phyloP scores from a whole-genome alignment of 2,113 vertebrate species.

The Hiodon alosoides region DNA sequence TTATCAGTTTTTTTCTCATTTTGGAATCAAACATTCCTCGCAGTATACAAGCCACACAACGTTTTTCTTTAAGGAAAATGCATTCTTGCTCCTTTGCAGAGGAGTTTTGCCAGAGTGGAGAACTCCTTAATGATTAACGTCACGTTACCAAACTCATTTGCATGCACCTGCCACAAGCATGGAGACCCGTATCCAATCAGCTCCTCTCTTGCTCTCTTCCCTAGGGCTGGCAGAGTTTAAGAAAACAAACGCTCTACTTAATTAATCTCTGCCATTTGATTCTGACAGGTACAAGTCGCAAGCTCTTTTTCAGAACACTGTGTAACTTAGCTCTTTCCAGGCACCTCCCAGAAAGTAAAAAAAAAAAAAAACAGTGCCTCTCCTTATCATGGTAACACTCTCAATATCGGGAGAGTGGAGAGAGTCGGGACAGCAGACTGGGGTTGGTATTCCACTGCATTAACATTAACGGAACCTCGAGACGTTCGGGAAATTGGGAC shows the following conservation, averaged over 20 bases:
- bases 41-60: no score
- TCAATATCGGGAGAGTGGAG: no score
- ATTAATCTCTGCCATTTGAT: slow-evolving; percentile 30
- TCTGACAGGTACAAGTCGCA: slow-evolving; percentile 19
- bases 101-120: neutral
- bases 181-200: neutral
- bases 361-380: neutral
- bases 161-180: neutral
- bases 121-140: neutral
- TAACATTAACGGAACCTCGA: no score
- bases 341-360: neutral
- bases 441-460: no score
- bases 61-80: neutral
- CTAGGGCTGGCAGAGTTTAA: neutral
- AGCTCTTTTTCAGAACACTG: no score
- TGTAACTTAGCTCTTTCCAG: neutral
- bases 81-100: neutral
- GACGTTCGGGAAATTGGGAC: no score
- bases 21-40: no score
- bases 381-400: no score
- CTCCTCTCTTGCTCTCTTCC: neutral
- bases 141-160: neutral
- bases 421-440: no score
- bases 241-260: neutral
- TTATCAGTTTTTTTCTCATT: no score